These are phyloP conservation scores for Caenorhabditis remanei DNA, from an alignment of 1,140 invertebrate genomes.

Conservation along the genomic window DNA sequence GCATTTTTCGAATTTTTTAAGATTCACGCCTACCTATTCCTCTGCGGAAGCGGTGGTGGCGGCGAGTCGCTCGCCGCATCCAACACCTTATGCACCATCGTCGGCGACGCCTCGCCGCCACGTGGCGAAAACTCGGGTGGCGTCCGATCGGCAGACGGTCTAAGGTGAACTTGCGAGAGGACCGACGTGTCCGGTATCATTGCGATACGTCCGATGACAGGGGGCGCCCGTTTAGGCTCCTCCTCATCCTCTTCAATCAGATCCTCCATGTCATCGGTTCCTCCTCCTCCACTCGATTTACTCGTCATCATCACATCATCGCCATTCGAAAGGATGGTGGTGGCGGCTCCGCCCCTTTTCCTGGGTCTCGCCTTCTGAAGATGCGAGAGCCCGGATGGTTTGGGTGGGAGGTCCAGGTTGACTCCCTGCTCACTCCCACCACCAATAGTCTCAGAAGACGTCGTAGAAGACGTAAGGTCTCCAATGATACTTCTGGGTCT, in stretches of 20 bases:
- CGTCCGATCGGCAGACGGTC: conserved; percentile 46
- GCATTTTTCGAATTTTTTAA: no score
- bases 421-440: conserved; percentile 20
- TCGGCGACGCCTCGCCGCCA: neutral
- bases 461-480: conserved; percentile 49
- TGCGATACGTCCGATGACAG: neutral
- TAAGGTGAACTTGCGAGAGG: conserved; percentile 27
- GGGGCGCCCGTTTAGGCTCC: neutral
- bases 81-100: neutral
- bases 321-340: neutral
- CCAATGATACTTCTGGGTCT: conserved; percentile 62
- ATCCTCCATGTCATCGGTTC: conserved; percentile 53
- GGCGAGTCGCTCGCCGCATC: neutral
- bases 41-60: conserved; percentile 57
- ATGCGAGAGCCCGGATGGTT: conserved; percentile 32
- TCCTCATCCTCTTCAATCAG: conserved; percentile 18
- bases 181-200: conserved; percentile 57
- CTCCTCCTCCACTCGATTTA: conserved; percentile 61
- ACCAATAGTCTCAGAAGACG: conserved; percentile 10
- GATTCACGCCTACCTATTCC: neutral
- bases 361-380: conserved; percentile 59
- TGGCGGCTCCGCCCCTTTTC: conserved; percentile 22
- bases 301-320: conserved; percentile 52
- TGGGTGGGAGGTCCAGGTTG: conserved; percentile 43
- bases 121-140: conserved; percentile 1